Conservation (phyloP, 2,888 invertebrate genomes). For the Phytoseiulus persimilis region DNA sequence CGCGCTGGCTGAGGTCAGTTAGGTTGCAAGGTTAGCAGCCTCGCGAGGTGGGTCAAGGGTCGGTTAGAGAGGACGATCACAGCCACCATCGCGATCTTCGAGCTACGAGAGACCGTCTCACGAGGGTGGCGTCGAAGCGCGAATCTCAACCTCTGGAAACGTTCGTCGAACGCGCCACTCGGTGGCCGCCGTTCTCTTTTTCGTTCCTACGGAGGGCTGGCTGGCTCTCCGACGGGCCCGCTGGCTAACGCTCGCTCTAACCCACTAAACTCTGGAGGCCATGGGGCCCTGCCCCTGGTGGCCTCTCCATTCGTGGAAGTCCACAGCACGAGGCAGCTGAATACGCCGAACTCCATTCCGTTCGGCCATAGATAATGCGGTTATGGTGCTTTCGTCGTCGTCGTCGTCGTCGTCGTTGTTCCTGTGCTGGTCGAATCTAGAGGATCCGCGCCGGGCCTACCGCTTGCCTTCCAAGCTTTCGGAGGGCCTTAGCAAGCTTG, state of each 20-base stretch:
- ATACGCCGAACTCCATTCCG: not conserved
- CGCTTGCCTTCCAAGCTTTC: not conserved
- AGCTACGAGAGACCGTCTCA: no score
- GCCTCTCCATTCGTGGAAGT: not conserved
- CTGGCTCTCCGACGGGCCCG: not conserved
- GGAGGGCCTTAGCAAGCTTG: not conserved
- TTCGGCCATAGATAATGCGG: not conserved
- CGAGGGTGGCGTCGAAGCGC: no score
- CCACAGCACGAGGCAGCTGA: conserved; percentile 5
- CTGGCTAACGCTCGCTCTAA: conserved; percentile 13
- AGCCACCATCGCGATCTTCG: no score
- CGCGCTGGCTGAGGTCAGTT: not conserved
- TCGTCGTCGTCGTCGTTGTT: not conserved
- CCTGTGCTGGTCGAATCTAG: not conserved
- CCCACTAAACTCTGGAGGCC: conserved; percentile 31
- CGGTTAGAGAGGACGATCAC: not conserved
- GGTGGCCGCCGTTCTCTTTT: not conserved
- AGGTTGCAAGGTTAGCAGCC: not conserved
- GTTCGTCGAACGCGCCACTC: not conserved
- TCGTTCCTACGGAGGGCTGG: not conserved
- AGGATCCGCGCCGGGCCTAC: not conserved
- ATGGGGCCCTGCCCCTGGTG: conserved; percentile 20
- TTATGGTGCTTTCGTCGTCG: not conserved
- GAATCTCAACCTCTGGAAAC: no score
- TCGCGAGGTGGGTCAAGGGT: not conserved